Base-by-base conservation (phyloP, 2,113 vertebrate species). In the Picathartes gymnocephalus region DNA sequence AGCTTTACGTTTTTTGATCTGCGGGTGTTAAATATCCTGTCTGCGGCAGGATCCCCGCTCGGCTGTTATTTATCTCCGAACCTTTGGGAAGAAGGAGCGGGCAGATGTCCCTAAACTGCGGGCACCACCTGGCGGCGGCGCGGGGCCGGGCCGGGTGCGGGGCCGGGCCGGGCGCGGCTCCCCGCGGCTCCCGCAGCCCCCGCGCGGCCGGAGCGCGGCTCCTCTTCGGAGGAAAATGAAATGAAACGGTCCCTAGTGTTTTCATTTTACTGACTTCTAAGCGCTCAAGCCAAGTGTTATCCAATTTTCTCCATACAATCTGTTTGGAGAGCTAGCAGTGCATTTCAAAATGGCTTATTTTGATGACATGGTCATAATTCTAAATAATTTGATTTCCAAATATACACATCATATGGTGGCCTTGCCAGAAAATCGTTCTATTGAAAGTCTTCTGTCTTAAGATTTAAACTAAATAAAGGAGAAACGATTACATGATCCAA, bases 81-180 rank as follows among this genome's bases (percentile, higher is more conserved):
- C 92, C 88, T 87, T 81, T 4, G 35, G 51, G 65, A 23, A 13
- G 1, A 11, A 42, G 74, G 94, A 96, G 96, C 84, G 74, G 98
- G 95, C 96, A 93, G 93, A 96, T 93, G 97, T 97, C 98, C 81
- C 87, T 92, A 94, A 97, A 93, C 92, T 86, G 95, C 97, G 96
- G 97, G 95, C 95, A 87, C 98, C 97, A 97, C 97, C 97, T 98
- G 97, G 97, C 95, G 98, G 97, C 58, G 12, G 84, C 24, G 66
- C 30, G 13, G 58, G 9, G 51, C 22, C 44, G 44, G n/a, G n/a
- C n/a, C n/a, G n/a, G 12, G 84, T 3, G 7, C 21, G n/a, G 57
- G 27, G 30, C 68, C 13, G 70, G 47, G 71, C 37, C 13, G 22
- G 57, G 48, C 44, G 57, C 47, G 62, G 47, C 21, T n/a, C 68